These are phyloP conservation scores for Protobothrops flavoviridis DNA, from an alignment of 2,113 vertebrate species.

Conservation along the genomic window DNA sequence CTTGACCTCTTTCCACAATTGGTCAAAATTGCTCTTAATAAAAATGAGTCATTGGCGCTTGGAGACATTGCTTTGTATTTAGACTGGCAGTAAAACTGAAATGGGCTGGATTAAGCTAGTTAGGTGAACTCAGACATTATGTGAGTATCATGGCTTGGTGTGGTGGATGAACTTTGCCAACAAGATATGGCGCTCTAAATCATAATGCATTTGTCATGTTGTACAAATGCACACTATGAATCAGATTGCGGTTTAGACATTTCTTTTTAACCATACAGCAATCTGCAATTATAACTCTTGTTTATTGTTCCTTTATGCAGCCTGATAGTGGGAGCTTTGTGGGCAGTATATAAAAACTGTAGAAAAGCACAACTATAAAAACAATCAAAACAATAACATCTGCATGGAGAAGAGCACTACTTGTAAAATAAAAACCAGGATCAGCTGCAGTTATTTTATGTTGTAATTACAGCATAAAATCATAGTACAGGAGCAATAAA, in stretches of 20 bases:
- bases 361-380: not conserved
- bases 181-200: not conserved
- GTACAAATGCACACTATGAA: not conserved
- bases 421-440: not conserved
- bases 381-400: not conserved
- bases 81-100: not conserved
- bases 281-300: not conserved
- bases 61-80: not conserved
- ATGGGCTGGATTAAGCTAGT: not conserved
- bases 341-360: not conserved
- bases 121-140: not conserved
- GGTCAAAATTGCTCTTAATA: not conserved
- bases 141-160: not conserved
- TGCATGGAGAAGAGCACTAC: not conserved
- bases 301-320: not conserved
- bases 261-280: not conserved
- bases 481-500: not conserved
- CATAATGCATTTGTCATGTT: not conserved
- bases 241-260: not conserved
- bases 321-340: not conserved
- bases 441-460: not conserved
- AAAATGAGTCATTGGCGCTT: not conserved
- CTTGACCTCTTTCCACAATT: not conserved
- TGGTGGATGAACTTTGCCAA: not conserved
- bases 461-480: not conserved